A percentile compares a stretch with the other conserved stretches of the same genome.
These are phyloP conservation scores for Heliconius congener DNA, from an alignment of 1,140 invertebrate genomes.

Conservation along the genomic window DNA sequence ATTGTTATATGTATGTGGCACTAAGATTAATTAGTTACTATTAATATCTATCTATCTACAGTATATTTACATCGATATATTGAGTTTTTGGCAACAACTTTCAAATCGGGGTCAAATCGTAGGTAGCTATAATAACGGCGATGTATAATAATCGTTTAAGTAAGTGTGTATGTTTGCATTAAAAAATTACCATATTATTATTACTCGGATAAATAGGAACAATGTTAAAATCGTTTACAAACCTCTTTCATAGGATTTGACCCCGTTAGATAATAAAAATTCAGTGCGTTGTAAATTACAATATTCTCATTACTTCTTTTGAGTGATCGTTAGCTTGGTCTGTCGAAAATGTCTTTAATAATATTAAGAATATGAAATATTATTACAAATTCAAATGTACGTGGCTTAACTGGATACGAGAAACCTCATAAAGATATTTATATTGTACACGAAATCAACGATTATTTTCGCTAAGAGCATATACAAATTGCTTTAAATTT, in stretches of 20 bases:
- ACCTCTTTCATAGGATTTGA: neutral
- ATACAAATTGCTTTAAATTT: neutral
- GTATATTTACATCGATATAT: slow-evolving; percentile 65
- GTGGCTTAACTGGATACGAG: neutral
- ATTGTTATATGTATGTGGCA: slow-evolving; percentile 51
- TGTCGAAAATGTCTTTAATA: neutral
- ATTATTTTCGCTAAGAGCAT: neutral
- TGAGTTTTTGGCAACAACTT: slow-evolving; percentile 62
- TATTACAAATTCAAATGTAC: neutral
- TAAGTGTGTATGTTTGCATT: slow-evolving; percentile 15
- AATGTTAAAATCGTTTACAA: slow-evolving; percentile 19
- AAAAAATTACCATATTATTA: slow-evolving; percentile 33
- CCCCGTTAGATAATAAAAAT: neutral
- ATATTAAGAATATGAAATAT: neutral
- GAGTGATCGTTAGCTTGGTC: neutral
- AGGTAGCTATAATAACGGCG: slow-evolving; percentile 17
- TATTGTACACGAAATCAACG: neutral
- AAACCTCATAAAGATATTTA: neutral
- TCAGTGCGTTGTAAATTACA: slow-evolving; percentile 3
- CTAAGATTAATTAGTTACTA: slow-evolving; percentile 54
- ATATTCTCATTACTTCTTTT: neutral
- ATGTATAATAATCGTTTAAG: slow-evolving; percentile 21
- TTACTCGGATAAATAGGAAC: slow-evolving; percentile 36
- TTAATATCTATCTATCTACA: slow-evolving; percentile 70
- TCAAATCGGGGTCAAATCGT: slow-evolving; percentile 26